phyloP scores from a whole-genome alignment of 1,140 invertebrate genomes.

The Thaumetopoea pityocampa region DNA sequence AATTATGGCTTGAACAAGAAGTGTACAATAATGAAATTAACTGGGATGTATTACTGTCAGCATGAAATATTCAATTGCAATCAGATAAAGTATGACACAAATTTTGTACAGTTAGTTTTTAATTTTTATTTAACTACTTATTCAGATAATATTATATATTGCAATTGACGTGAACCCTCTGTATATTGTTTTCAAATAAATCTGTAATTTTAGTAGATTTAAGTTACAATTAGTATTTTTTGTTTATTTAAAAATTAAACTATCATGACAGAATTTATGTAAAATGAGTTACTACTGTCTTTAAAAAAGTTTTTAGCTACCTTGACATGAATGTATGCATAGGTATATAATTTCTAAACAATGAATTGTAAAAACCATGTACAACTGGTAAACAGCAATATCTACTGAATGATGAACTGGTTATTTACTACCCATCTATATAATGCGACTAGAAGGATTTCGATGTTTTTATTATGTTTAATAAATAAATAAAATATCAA shows the following conservation, averaged over 20 bases:
- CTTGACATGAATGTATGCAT: no score
- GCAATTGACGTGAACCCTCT: constrained; percentile 3
- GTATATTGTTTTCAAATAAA: constrained; percentile 5
- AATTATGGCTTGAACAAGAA: constrained; percentile 97
- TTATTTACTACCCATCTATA: no score
- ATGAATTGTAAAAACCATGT: no score
- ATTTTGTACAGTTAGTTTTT: constrained; percentile 15
- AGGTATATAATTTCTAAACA: no score
- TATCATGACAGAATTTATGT: constrained; percentile 10
- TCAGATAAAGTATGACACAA: constrained; percentile 4
- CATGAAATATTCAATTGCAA: constrained; percentile 28
- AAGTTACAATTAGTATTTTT: constrained; percentile 12
- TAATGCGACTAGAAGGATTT: no score
- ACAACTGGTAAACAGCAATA: no score
- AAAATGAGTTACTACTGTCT: no score
- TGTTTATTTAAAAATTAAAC: constrained; percentile 4
- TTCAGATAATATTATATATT: constrained; percentile 9
- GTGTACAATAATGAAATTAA: constrained; percentile 92
- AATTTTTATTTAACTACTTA: constrained; percentile 8
- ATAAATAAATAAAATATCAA: no score
- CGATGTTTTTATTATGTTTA: no score
- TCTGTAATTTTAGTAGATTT: constrained; percentile 11
- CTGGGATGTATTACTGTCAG: constrained; percentile 79
- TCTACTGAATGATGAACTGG: no score
- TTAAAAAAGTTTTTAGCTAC: no score